phyloP scores from a whole-genome alignment of 2,797 vertebrate species.

The Monodelphis domestica region DNA sequence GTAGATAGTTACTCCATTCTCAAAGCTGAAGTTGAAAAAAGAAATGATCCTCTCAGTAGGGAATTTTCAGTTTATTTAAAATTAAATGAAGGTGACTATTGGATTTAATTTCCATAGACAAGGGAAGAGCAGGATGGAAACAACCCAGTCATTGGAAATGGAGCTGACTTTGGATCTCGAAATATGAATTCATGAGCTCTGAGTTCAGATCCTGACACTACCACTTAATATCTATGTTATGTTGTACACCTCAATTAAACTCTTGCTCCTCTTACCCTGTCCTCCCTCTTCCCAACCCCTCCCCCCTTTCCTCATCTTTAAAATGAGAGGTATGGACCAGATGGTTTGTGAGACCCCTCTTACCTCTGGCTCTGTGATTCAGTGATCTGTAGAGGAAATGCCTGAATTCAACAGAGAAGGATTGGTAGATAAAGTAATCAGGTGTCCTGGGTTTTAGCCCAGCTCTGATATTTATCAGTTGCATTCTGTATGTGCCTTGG shows the following conservation, averaged over 20 bases:
- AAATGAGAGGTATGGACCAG: background rate
- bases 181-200: too few species aligned
- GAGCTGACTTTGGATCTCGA: too few species aligned
- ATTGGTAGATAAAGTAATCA: background rate
- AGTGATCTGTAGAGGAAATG: background rate
- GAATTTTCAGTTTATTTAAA: slow-evolving; percentile 17
- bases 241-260: background rate
- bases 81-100: background rate
- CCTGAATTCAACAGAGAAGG: background rate
- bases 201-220: background rate
- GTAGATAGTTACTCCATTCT: slow-evolving; percentile 73
- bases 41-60: slow-evolving; percentile 15
- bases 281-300: too few species aligned
- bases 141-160: background rate
- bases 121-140: background rate
- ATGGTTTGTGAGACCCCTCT: background rate
- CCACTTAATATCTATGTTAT: background rate
- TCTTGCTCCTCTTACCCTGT: too few species aligned
- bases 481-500: background rate
- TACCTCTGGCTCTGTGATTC: background rate
- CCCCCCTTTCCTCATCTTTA: background rate
- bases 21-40: background rate
- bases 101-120: slow-evolving; percentile 22
- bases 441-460: background rate
- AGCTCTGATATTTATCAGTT: background rate